Evolutionary conservation across 2,797 vertebrate genomes (phyloP).

Genomic region (Phataginus tricuspis): DNA sequence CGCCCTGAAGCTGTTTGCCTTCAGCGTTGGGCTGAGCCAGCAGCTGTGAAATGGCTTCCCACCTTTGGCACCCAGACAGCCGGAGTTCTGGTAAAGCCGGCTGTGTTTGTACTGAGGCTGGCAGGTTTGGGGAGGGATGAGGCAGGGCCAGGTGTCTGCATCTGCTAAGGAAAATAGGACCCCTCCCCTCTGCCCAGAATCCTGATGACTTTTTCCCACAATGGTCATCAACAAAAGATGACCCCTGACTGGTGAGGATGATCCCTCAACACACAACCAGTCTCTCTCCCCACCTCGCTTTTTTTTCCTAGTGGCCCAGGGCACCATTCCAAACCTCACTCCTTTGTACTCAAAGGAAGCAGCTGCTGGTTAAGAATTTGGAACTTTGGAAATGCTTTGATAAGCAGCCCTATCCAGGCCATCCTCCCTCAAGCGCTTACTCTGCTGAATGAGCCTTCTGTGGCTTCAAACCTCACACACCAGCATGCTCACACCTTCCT

Average conservation of each 20-base stretch:
- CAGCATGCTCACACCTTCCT: background rate
- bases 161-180: background rate
- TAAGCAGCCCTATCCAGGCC: background rate
- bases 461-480: background rate
- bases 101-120: background rate
- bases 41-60: conserved; percentile 59
- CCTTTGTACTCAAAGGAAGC: background rate
- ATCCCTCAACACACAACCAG: background rate
- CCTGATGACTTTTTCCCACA: background rate
- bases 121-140: conserved; percentile 43
- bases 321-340: background rate
- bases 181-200: background rate
- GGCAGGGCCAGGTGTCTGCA: conserved; percentile 48
- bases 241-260: background rate
- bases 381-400: background rate
- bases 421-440: background rate
- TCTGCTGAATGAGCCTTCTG: background rate
- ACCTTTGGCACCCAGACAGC: background rate
- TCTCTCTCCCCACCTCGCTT: background rate
- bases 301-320: background rate
- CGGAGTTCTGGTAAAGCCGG: background rate
- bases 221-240: background rate
- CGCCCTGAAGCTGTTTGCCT: background rate
- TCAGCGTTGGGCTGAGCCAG: background rate
- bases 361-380: background rate